A percentile compares a stretch with the other conserved stretches of the same genome.
Conservation (phyloP, 2,888 invertebrate species). For the Tetrapedia diversipes region DNA sequence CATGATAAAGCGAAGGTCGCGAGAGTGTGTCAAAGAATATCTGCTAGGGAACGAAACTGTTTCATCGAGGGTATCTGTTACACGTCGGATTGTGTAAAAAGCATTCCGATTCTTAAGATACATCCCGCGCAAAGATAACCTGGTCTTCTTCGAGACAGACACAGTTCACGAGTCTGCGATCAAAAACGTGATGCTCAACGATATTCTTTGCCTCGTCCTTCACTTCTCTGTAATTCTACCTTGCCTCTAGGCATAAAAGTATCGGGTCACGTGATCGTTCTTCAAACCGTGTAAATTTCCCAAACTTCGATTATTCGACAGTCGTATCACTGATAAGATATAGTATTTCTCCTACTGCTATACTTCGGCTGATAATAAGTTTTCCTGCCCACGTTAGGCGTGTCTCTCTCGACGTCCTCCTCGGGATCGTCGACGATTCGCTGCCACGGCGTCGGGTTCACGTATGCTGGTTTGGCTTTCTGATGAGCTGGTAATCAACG, state of each 20-base stretch:
- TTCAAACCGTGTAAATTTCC: constrained; percentile 15
- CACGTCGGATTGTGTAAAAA: background rate
- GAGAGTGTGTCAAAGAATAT: constrained; percentile 30
- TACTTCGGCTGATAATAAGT: constrained; percentile 44
- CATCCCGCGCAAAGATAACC: too few species aligned
- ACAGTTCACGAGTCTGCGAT: constrained; percentile 2
- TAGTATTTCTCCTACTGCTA: constrained; percentile 50
- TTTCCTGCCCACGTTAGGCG: constrained; percentile 35
- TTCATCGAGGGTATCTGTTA: constrained; percentile 23
- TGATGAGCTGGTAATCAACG: constrained; percentile 85
- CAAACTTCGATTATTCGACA: constrained; percentile 1
- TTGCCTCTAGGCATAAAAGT: background rate
- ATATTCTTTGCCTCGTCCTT: background rate
- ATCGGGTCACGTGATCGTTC: constrained; percentile 12
- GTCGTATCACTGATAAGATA: constrained; percentile 57
- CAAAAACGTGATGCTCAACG: constrained; percentile 6
- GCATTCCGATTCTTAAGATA: constrained; percentile 26
- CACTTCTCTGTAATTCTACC: constrained; percentile 14
- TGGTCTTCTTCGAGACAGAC: background rate
- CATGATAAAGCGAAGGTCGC: background rate
- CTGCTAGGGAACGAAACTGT: constrained; percentile 39
- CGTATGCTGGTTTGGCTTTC: constrained; percentile 86
- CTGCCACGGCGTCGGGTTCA: constrained; percentile 88
- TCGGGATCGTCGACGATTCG: constrained; percentile 76
- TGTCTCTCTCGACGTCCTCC: constrained; percentile 50